These are phyloP conservation scores for Ianthella basta DNA, from an alignment of 37 sponge, comb jelly and placozoan genomes.

Conservation along the genomic window DNA sequence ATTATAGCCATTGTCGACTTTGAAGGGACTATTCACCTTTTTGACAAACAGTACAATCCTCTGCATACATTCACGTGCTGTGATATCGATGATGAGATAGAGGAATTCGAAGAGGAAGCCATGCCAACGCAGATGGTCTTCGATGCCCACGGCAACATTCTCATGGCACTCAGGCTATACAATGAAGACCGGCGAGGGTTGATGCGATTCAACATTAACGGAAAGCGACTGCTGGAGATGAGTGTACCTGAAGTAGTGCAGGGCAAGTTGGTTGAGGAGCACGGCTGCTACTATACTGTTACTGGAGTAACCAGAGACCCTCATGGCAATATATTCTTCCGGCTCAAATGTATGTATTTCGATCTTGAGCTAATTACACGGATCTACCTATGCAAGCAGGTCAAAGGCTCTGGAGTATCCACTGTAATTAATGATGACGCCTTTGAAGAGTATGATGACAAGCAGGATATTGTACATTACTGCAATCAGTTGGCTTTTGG, in stretches of 20 bases:
- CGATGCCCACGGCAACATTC: not conserved
- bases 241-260: too few relatives aligned
- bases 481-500: not conserved
- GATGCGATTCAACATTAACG: not conserved
- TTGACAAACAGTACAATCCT: not conserved
- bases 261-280: too few relatives aligned
- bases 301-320: not conserved
- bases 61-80: not conserved
- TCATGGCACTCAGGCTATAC: not conserved
- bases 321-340: not conserved
- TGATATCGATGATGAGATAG: not conserved
- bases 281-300: too few relatives aligned
- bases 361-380: not conserved
- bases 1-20: too few relatives aligned
- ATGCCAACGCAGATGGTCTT: not conserved
- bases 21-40: not conserved
- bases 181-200: not conserved
- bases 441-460: not conserved
- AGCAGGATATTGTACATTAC: not conserved
- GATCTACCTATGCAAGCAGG: not conserved
- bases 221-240: too few relatives aligned
- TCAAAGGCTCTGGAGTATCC: not conserved
- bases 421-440: not conserved
- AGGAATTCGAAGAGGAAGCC: not conserved
- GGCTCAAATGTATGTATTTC: not conserved